These are phyloP conservation scores for Euleptes europaea DNA, from an alignment of 2,113 vertebrate genomes.

Conservation along the genomic window DNA sequence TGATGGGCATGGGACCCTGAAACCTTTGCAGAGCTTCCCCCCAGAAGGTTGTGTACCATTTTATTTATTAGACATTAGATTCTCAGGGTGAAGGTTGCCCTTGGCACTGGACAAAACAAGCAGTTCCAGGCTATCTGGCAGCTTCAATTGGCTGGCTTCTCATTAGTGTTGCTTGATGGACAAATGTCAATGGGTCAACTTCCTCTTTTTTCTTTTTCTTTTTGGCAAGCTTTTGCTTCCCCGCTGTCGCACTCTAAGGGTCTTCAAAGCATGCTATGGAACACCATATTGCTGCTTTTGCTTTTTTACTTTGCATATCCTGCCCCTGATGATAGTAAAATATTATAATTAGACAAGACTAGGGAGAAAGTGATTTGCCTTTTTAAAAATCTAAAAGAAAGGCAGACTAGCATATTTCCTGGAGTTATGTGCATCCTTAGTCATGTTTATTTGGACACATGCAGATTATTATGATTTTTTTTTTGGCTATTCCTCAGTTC, in stretches of 20 bases:
- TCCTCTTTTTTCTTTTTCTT: not conserved
- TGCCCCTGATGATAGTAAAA: not conserved
- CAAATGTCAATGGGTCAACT: not conserved
- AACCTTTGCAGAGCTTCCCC: not conserved
- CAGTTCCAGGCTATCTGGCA: not conserved
- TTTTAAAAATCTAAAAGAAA: not conserved
- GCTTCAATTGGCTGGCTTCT: not conserved
- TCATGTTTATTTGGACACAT: slow-evolving; percentile 12
- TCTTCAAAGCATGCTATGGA: not conserved
- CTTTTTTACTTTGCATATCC: not conserved
- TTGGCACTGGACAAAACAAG: not conserved
- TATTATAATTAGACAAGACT: not conserved
- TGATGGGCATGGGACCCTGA: not conserved
- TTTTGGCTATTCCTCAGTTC: not conserved
- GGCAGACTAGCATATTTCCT: not conserved
- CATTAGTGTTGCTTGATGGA: not conserved
- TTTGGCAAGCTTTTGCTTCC: not conserved
- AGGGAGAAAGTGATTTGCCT: not conserved
- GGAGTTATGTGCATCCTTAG: not conserved
- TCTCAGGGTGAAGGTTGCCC: not conserved
- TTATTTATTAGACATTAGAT: not conserved
- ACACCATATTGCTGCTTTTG: not conserved
- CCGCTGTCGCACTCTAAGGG: not conserved
- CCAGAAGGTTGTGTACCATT: not conserved
- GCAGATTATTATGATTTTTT: slow-evolving; percentile 12